Evolutionary conservation across 2,888 invertebrate species (phyloP).

Genomic region (Lomographa bimaculata): DNA sequence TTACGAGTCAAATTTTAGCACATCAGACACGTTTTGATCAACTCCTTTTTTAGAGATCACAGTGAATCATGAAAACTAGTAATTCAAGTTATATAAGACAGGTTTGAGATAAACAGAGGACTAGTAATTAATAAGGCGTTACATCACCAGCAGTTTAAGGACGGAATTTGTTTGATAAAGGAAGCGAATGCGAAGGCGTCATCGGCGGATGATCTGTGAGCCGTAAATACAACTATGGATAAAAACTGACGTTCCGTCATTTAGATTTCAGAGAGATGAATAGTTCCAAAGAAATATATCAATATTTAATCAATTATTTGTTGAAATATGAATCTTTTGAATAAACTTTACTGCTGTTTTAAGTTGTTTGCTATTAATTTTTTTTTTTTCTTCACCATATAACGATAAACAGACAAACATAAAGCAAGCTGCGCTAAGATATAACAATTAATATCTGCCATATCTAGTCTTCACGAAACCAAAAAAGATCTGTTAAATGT

Average conservation of each 20-base stretch:
- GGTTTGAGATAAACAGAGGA: constrained; percentile 20
- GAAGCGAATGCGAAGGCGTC: constrained; percentile 28
- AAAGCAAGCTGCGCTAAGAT: too few species aligned
- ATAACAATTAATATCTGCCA: too few species aligned
- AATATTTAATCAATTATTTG: too few species aligned
- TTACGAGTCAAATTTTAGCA: constrained; percentile 11
- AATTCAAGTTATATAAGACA: constrained; percentile 10
- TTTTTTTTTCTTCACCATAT: too few species aligned
- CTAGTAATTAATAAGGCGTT: constrained; percentile 8
- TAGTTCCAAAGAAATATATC: too few species aligned
- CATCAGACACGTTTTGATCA: constrained; percentile 11
- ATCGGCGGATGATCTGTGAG: constrained; percentile 33
- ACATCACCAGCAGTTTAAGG: constrained; percentile 11
- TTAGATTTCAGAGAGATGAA: constrained; percentile 16
- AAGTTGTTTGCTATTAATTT: too few species aligned
- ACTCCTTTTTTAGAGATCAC: constrained; percentile 1
- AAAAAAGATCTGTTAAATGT: too few species aligned
- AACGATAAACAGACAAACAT: too few species aligned
- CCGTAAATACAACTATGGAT: constrained; percentile 33
- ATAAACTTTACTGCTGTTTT: too few species aligned
- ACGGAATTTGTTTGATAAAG: constrained; percentile 10
- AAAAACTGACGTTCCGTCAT: constrained; percentile 20
- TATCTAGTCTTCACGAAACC: too few species aligned
- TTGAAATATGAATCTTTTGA: too few species aligned
- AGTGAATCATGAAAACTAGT: constrained; percentile 9